phyloP scores from a whole-genome alignment of 2,797 vertebrate genomes.

The Muscicapa striata region DNA sequence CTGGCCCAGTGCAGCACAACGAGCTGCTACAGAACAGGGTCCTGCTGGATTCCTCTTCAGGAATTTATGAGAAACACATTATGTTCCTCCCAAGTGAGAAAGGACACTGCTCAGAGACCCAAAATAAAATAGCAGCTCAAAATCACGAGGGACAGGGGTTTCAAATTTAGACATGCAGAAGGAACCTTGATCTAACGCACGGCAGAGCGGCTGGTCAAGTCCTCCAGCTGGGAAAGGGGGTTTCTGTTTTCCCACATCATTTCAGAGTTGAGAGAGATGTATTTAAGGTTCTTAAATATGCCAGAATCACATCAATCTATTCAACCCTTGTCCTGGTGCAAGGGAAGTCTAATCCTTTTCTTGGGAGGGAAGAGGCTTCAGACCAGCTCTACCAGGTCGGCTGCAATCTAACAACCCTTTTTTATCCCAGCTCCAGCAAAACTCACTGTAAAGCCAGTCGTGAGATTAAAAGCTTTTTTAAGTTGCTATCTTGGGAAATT shows the following conservation, averaged over 20 bases:
- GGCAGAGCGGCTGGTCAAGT: not conserved
- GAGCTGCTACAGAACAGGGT: not conserved
- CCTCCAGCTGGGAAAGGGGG: not conserved
- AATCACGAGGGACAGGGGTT: not conserved
- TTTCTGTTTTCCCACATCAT: not conserved
- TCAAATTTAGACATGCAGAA: not conserved
- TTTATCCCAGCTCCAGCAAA: constrained; percentile 72
- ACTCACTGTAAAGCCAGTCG: constrained; percentile 60
- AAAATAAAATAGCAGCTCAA: constrained; percentile 11
- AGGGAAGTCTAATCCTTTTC: constrained; percentile 17
- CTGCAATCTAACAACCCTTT: constrained; percentile 67
- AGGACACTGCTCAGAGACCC: not conserved
- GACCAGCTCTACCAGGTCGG: constrained; percentile 48
- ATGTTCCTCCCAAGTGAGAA: not conserved
- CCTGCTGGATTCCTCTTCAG: not conserved
- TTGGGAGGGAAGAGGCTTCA: constrained; percentile 24
- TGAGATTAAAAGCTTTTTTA: constrained; percentile 79
- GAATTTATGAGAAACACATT: not conserved
- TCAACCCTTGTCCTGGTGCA: not conserved
- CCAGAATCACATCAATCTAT: not conserved
- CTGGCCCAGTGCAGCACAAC: not conserved
- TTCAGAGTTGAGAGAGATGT: not conserved
- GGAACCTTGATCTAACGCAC: not conserved
- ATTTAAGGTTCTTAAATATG: not conserved
- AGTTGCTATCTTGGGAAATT: constrained; percentile 85